phyloP scores from a whole-genome alignment of 2,888 invertebrate genomes.

The Athalia circularis region DNA sequence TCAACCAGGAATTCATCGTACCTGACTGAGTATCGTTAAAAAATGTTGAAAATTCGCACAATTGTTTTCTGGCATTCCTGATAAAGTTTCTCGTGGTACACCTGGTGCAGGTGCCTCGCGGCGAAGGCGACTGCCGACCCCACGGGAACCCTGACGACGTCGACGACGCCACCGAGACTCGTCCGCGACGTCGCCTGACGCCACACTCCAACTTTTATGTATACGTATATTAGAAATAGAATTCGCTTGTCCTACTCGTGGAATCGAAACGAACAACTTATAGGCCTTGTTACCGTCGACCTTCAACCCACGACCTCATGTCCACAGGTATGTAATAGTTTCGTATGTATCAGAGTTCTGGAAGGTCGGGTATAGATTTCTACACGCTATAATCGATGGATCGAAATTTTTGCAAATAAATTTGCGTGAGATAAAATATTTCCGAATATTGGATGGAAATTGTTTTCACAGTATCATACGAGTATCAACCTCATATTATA shows the following conservation, averaged over 20 bases:
- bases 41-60: no score
- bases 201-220: slow-evolving; percentile 13
- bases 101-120: slow-evolving; percentile 53
- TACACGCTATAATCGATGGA: no score
- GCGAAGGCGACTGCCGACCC: slow-evolving; percentile 66
- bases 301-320: slow-evolving; percentile 23
- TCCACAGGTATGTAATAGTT: neutral
- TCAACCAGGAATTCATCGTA: no score
- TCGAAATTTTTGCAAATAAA: no score
- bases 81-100: slow-evolving; percentile 56
- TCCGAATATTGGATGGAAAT: no score
- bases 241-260: no score
- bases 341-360: neutral
- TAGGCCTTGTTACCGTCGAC: neutral
- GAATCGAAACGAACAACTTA: neutral
- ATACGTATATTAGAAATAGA: neutral
- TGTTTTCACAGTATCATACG: no score
- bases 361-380: neutral
- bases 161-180: slow-evolving; percentile 32
- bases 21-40: no score
- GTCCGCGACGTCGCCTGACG: slow-evolving; percentile 39
- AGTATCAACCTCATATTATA: no score
- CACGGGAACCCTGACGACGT: slow-evolving; percentile 41
- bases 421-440: no score
- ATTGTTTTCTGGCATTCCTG: slow-evolving; percentile 35